Conservation (phyloP, 2,797 vertebrate genomes). For the Eutrigla gurnardus region DNA sequence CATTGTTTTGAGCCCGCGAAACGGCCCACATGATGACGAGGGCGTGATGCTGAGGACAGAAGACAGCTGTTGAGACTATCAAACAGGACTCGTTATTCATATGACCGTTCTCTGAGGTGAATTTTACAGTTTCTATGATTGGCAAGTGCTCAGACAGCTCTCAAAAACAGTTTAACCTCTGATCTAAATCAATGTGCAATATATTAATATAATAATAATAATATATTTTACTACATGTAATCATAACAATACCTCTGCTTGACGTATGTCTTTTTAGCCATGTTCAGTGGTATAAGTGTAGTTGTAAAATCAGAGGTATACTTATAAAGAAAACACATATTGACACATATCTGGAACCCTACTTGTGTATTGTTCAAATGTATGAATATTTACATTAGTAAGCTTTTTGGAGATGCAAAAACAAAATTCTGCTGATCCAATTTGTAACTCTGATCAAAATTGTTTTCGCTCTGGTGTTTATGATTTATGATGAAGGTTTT, state of each 20-base stretch:
- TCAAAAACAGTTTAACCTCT: neutral
- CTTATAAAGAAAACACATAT: neutral
- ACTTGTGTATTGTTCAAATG: too few species aligned
- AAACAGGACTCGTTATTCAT: neutral
- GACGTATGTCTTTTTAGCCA: neutral
- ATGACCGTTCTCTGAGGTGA: neutral
- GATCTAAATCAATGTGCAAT: neutral
- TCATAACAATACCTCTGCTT: neutral
- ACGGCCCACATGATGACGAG: constrained; percentile 89
- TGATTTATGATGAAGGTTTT: too few species aligned
- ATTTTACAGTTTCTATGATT: neutral
- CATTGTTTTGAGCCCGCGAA: constrained; percentile 86
- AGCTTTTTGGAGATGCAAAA: too few species aligned
- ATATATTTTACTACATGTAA: neutral
- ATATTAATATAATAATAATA: too few species aligned
- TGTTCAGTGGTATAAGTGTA: neutral
- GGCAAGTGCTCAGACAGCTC: constrained; percentile 1
- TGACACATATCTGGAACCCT: neutral
- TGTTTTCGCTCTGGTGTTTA: too few species aligned
- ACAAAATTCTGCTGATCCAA: too few species aligned
- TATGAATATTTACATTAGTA: too few species aligned
- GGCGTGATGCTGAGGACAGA: constrained; percentile 84
- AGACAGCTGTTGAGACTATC: neutral
- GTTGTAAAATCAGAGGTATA: too few species aligned
- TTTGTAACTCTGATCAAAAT: too few species aligned